Percentiles rank a stretch among this genome's conserved stretches.
phyloP scores from a whole-genome alignment of 2,888 invertebrate genomes.

The Agrochola litura region DNA sequence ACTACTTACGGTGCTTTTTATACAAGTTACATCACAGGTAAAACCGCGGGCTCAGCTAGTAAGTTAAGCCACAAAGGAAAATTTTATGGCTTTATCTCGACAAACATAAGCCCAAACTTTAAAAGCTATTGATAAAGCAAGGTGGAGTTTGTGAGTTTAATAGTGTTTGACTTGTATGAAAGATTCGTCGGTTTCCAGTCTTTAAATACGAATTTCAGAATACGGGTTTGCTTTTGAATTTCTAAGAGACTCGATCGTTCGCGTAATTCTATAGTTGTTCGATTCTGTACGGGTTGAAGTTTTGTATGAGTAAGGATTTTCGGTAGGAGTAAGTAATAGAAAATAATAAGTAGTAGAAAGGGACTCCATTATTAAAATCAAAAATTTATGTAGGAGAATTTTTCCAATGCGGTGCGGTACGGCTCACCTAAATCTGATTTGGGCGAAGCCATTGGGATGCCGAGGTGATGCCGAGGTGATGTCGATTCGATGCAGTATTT shows the following conservation, averaged over 20 bases:
- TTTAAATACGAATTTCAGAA: constrained; percentile 10
- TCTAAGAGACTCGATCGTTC: constrained; percentile 2
- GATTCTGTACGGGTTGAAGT: neutral
- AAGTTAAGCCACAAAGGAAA: constrained; percentile 7
- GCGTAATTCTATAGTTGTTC: neutral
- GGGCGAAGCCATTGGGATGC: no score
- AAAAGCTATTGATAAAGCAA: constrained; percentile 30
- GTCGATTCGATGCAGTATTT: no score
- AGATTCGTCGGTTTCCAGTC: constrained; percentile 9
- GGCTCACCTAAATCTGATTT: neutral
- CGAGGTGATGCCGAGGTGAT: no score
- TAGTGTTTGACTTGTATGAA: constrained; percentile 26
- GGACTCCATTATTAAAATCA: neutral
- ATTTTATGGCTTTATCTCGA: constrained; percentile 4
- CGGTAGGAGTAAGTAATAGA: neutral
- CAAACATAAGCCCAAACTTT: constrained; percentile 9
- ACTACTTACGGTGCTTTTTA: neutral
- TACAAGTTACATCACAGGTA: neutral
- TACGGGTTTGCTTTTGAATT: constrained; percentile 14
- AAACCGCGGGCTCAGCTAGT: neutral
- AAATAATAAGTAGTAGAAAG: neutral
- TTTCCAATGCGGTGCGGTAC: neutral
- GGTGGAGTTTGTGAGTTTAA: constrained; percentile 13
- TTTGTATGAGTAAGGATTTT: constrained; percentile 6
- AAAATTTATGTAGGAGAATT: neutral